Base-by-base conservation (phyloP, 2,888 invertebrate species). In the Parapristionchus giblindavisi region DNA sequence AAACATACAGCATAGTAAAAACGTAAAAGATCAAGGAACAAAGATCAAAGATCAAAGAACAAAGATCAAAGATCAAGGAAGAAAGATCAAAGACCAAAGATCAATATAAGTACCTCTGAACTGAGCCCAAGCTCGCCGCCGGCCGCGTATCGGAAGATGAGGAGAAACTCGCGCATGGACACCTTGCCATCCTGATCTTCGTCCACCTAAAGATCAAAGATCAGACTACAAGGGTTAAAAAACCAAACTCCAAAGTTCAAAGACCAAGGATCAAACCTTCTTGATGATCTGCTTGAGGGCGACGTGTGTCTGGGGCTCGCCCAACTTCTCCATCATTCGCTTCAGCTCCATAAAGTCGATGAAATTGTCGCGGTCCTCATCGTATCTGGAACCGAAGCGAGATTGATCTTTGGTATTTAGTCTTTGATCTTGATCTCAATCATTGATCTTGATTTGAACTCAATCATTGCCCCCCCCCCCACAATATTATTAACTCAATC, bases 251-350 rank as follows among this genome's bases (percentile, higher is more conserved):
- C 5, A 66, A 48, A 68, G 68, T 24, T 32, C 68, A 68, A 52
- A 52, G 27, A 63, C 17, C 32, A 48, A n/a, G n/a, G n/a, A 1
- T 36, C 21, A 8, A 0, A 80, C 82, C 77, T 92, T 92, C 74
- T 78, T 79, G 86, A 97, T 97, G 95, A 97, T 96, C 51, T 92
- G 93, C 89, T 97, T 97, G 36, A 97, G 91, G 0, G 94, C 94
- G 73, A 97, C 91, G 89, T 97, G 96, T 0, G 97, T 97, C 90
- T 97, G 97, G 21, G 97, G 96, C 1, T 94, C 95, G 14, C 94
- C 95, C 75, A 97, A 90, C 78, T 94, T 93, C 89, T 97, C 97
- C 96, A 96, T 96, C 95, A 96, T 96, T 36, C 93, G 91, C 89
- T 97, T 97, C 81, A 97, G 90, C 89, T 97, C 96, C 36, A 92